Conservation (phyloP, 2,888 invertebrate species). For the Stenchaetothrips biformis region DNA sequence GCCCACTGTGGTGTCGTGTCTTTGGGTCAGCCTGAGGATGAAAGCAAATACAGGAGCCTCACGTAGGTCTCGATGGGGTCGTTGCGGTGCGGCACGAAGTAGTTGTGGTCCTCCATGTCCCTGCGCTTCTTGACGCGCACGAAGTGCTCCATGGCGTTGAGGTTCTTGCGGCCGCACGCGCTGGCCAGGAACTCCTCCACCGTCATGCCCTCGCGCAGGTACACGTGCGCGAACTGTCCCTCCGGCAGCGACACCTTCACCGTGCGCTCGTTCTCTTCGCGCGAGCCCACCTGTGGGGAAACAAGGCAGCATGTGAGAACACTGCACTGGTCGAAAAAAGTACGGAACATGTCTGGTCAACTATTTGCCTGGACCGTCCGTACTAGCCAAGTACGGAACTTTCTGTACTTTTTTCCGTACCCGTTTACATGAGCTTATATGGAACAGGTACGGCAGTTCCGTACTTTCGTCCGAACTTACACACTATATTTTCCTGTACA, state of each 20-base stretch:
- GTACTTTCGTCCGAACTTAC: too few species aligned
- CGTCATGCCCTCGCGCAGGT: conserved; percentile 85
- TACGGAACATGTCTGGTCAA: too few species aligned
- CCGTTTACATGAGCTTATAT: too few species aligned
- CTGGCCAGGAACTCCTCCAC: conserved; percentile 92
- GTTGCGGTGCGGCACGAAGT: conserved; percentile 91
- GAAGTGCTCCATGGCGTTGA: conserved; percentile 93
- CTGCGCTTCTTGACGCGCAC: conserved; percentile 89
- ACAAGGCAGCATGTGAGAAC: background rate
- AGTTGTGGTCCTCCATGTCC: conserved; percentile 93
- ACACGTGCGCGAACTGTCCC: conserved; percentile 66
- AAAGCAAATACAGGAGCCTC: conserved; percentile 26
- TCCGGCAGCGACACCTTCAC: conserved; percentile 88
- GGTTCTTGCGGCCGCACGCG: conserved; percentile 85
- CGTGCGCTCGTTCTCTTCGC: conserved; percentile 81
- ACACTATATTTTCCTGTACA: too few species aligned
- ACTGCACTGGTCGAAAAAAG: too few species aligned
- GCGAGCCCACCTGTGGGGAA: conserved; percentile 49
- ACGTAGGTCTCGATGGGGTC: conserved; percentile 94
- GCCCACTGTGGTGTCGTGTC: too few species aligned
- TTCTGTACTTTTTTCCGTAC: too few species aligned
- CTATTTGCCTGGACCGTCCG: too few species aligned
- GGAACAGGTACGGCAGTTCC: too few species aligned
- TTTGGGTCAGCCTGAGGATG: too few species aligned
- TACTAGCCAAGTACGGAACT: too few species aligned